Base-by-base conservation (phyloP, 2,888 invertebrate genomes). In the Macrosiphum euphorbiae region DNA sequence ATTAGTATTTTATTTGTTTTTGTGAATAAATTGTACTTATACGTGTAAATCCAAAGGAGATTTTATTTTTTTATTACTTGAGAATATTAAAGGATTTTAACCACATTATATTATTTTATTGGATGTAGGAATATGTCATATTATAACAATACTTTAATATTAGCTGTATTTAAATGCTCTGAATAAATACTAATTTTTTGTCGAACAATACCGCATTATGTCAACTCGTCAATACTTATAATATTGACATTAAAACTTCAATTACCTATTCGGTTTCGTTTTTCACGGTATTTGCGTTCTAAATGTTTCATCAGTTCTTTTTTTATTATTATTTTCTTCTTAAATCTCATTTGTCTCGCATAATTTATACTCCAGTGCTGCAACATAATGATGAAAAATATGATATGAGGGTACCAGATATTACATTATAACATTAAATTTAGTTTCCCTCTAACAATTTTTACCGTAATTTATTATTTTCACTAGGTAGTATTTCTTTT, bases 201-300 rank as follows among this genome's bases (percentile, higher is more conserved):
- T 89, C 3, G 10, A 89, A 44, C 10, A 67, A 35, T 67, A 35
- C 35, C 7, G 16, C 16, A 35, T 61, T 89, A n/a, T 47, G 47
- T 90, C 28, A n/a, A 90, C n/a, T n/a, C 26, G 50, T 26, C 67
- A 90, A 78, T 78, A 78, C 90, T 20, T 26, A 78, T 41, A 90
- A 67, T 61, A 61, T 67, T 44, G n/a, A 90, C 47, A 44, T 67
- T 47, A n/a, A 13, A n/a, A 90, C 89, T 90, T 90, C 61, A 28
- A 89, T 16, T n/a, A n/a, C n/a, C n/a, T n/a, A n/a, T n/a, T 55
- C 7, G 16, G 16, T 88, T 88, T 58, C 4, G 58, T 88, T 24
- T 41, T 44, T 89, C 28, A 78, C 8, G 13, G 50, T 78, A 20
- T n/a, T 90, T 78, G 50, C 47, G 35, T 26, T 78, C 26, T 50